Conservation (phyloP, 1,140 invertebrate genomes). For the Brachionus calyciflorus region DNA sequence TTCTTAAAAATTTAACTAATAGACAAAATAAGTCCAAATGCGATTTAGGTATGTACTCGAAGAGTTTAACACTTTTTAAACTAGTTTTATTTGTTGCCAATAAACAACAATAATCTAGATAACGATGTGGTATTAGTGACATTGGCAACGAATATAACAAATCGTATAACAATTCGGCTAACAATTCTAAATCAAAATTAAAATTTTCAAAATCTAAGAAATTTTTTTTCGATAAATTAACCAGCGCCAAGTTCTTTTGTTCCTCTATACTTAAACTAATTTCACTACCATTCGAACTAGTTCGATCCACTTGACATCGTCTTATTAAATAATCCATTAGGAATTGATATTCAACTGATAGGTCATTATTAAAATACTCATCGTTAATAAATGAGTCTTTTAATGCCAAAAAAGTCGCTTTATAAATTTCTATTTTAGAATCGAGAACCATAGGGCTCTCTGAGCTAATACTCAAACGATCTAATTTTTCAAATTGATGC, state of each 20-base stretch:
- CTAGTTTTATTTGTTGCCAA: background rate
- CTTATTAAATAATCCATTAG: constrained; percentile 19
- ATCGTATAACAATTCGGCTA: constrained; percentile 37
- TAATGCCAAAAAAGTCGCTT: background rate
- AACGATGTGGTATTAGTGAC: constrained; percentile 19
- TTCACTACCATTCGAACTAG: background rate
- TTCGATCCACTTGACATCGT: background rate
- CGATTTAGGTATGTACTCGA: constrained; percentile 8
- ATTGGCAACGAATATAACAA: constrained; percentile 15
- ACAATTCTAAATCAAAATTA: constrained; percentile 33
- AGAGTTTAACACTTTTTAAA: background rate
- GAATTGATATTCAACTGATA: constrained; percentile 28
- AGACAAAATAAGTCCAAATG: constrained; percentile 10
- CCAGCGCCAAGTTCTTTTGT: background rate
- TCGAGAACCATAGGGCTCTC: too few relatives aligned
- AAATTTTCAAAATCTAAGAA: constrained; percentile 23
- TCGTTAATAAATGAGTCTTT: background rate
- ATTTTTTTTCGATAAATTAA: constrained; percentile 2
- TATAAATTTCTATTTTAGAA: constrained; percentile 29
- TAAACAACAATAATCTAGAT: constrained; percentile 13
- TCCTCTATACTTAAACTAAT: constrained; percentile 8
- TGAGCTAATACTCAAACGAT: too few relatives aligned
- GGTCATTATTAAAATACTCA: constrained; percentile 16
- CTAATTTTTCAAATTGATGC: too few relatives aligned
- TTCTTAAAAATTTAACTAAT: constrained; percentile 34